Evolutionary conservation across 2,888 invertebrate species (phyloP).

Genomic region (Neocrepidodera transversa): DNA sequence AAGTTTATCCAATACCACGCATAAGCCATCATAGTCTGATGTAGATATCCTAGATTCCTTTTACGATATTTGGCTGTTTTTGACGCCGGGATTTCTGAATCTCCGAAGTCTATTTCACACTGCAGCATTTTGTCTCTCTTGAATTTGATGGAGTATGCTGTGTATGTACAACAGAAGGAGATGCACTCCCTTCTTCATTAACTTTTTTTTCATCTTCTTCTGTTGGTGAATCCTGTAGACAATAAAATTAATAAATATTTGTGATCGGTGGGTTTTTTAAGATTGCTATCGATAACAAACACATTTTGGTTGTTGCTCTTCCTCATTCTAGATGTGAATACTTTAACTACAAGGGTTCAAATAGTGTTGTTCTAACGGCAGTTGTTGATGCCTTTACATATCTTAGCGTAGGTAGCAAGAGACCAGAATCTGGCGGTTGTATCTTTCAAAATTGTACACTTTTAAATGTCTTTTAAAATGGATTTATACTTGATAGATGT

Average conservation of each 20-base stretch:
- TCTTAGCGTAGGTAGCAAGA: neutral
- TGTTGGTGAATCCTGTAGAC: neutral
- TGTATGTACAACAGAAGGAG: no score
- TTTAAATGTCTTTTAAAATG: neutral
- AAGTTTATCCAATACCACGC: no score
- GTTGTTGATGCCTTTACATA: neutral
- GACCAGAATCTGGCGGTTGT: neutral
- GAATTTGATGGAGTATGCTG: neutral
- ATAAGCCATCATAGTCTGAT: no score
- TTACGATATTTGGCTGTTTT: no score
- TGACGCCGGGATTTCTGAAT: no score
- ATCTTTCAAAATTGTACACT: neutral
- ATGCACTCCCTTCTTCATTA: neutral
- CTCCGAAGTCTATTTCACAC: neutral
- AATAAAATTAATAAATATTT: neutral
- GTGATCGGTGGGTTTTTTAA: neutral
- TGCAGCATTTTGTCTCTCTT: neutral
- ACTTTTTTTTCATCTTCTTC: neutral
- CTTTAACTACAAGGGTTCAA: conserved; percentile 5
- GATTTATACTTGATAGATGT: no score
- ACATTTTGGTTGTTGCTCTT: neutral
- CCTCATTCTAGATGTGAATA: neutral
- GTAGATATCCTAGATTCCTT: no score
- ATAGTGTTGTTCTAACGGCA: neutral
- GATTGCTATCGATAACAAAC: neutral